These are phyloP conservation scores for Anthopleura sola DNA, from an alignment of 64 coral and sea anemone genomes.

Conservation along the genomic window DNA sequence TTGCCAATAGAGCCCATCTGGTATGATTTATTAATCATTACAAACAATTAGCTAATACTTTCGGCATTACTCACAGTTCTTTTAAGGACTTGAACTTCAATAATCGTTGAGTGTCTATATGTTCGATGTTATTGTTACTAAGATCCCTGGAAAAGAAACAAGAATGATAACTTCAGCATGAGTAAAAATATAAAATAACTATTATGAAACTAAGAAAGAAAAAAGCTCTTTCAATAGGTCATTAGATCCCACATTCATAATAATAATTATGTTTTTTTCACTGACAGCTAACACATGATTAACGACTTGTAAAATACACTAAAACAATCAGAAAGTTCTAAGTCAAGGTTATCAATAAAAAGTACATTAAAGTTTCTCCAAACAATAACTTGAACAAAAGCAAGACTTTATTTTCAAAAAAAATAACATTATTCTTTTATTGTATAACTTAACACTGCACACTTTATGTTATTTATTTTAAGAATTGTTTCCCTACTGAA, in stretches of 20 bases:
- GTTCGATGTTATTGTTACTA: conserved; percentile 22
- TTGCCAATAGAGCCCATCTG: neutral
- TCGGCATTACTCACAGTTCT: conserved; percentile 32
- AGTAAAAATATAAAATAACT: neutral
- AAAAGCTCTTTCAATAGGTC: neutral
- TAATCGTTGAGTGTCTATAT: conserved; percentile 22
- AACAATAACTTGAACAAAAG: neutral
- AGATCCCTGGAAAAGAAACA: conserved; percentile 42
- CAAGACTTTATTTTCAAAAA: neutral
- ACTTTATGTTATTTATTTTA: no score
- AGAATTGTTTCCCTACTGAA: neutral
- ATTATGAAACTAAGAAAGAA: neutral
- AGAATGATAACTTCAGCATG: neutral
- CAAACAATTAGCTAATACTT: neutral
- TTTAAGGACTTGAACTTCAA: conserved; percentile 28
- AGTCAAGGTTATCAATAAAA: neutral
- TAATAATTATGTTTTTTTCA: neutral
- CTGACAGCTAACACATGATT: neutral
- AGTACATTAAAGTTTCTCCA: neutral
- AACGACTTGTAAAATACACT: neutral
- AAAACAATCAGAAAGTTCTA: neutral
- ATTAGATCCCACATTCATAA: neutral
- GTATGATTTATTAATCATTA: neutral
- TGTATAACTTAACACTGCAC: neutral
- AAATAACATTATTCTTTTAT: neutral